Base-by-base conservation (phyloP, 92 coral and sea anemone genomes). In the Heteractis magnifica region DNA sequence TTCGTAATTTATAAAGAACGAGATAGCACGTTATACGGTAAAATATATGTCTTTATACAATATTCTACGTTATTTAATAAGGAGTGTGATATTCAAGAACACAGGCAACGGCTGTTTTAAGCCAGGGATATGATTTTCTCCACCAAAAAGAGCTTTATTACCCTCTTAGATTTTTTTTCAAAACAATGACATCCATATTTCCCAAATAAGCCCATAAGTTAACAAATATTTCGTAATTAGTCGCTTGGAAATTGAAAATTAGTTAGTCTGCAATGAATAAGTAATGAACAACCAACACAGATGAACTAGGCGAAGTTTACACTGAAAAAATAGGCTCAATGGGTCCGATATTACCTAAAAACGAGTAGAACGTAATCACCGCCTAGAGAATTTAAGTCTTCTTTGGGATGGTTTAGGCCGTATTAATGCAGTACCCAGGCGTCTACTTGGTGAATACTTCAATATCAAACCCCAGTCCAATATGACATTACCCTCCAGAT, bases 131-230 rank as follows among this genome's bases (percentile, higher is more conserved):
- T 68, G 23, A 26, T 26, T 10, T 26, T 68, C 73, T 23, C 15
- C 26, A n/a, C 44, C 16, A 68, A 1, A 3, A 68, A 68, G 73
- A 4, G 49, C 10, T 26, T 68, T 68, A 68, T 68, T 68, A 68
- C 6, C 49, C 13, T 26, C 12, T 6, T 8, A 23, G 14, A 23
- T 68, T 68, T n/a, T 10, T 65, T 5, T 7, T 65, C 41, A 9
- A 2, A 21, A 23, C 49, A 68, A 68, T 68, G 73, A 20, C 10
- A 68, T 68, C 50, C 19, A 65, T 65, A 20, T 65, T 65, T 19
- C 44, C 20, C 50, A 53, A 53, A 53, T 68, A 68, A 68, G 73
- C 73, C 73, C 10, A 68, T 26, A 20, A 68, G 73, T 68, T 68
- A 7, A 14, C 73, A 68, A 68, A 68, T 68, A 68, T 21, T 7